phyloP scores from a whole-genome alignment of 2,797 vertebrate species.

The Takifugu ocellatus region DNA sequence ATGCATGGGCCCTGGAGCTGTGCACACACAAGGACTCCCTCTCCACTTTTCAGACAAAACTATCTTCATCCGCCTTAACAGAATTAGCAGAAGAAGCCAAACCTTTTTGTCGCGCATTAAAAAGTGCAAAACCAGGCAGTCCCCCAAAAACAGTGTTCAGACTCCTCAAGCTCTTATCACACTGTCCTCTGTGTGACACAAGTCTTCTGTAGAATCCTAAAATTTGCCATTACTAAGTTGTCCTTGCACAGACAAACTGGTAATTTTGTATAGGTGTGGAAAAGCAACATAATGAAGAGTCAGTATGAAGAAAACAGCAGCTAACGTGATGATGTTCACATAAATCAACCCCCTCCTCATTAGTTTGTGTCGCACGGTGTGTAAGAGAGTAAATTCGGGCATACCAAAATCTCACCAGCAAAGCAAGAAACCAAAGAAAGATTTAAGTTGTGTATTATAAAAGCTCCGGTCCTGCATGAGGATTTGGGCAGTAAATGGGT shows the following conservation, averaged over 20 bases:
- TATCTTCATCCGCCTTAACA: conserved; percentile 7
- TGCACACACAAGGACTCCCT: conserved; percentile 24
- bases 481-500: too few species aligned
- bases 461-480: too few species aligned
- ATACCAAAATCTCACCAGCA: not conserved
- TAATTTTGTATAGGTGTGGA: too few species aligned
- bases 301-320: too few species aligned
- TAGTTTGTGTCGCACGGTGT: too few species aligned
- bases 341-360: too few species aligned
- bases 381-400: too few species aligned
- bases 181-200: not conserved
- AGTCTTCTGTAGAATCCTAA: not conserved
- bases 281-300: too few species aligned
- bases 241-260: too few species aligned
- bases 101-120: not conserved
- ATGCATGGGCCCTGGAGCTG: conserved; percentile 44
- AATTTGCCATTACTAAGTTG: too few species aligned
- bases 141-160: not conserved
- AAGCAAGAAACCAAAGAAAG: not conserved
- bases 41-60: conserved; percentile 21
- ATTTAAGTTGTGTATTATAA: too few species aligned
- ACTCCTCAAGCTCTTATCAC: not conserved
- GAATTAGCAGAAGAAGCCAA: conserved; percentile 1
- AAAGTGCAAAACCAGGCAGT: not conserved
- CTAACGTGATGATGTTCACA: too few species aligned